These are phyloP conservation scores for Temnothorax unifasciatus DNA, from an alignment of 2,888 invertebrate genomes.

Conservation along the genomic window DNA sequence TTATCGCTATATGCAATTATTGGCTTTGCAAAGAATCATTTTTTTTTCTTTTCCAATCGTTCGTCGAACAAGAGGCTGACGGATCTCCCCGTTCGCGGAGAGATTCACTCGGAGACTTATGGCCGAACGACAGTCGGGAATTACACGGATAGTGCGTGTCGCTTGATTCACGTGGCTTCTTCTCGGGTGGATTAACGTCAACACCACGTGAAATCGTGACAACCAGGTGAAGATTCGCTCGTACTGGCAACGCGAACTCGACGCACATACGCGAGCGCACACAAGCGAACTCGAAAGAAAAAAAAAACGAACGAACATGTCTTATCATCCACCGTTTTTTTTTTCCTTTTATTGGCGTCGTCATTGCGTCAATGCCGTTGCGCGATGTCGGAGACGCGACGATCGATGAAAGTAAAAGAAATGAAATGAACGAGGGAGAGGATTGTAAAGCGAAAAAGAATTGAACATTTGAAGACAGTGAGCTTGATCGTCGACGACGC, in stretches of 20 bases:
- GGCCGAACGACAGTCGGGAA: neutral
- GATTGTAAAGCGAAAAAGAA: constrained; percentile 35
- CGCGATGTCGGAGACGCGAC: constrained; percentile 41
- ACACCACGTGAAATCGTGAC: neutral
- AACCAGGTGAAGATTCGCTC: constrained; percentile 1
- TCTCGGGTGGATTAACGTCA: constrained; percentile 5
- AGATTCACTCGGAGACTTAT: neutral
- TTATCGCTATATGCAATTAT: neutral
- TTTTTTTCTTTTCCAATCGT: neutral
- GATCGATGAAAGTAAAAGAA: constrained; percentile 53
- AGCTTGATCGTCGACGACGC: constrained; percentile 23
- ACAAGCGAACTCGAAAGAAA: neutral
- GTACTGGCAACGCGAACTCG: neutral
- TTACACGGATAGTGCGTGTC: neutral
- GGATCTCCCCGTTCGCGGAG: neutral
- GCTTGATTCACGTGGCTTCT: neutral
- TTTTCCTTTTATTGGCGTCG: constrained; percentile 32
- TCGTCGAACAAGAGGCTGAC: too few relatives aligned
- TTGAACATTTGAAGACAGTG: constrained; percentile 30
- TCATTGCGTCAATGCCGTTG: constrained; percentile 38
- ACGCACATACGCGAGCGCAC: neutral
- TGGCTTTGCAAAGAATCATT: neutral
- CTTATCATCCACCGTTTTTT: constrained; percentile 20
- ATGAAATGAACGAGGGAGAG: constrained; percentile 24
- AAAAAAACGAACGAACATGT: constrained; percentile 12